Percentiles rank a stretch among this genome's conserved stretches.
Evolutionary conservation across 53 echinoderm and acorn worm species (phyloP).

Genomic region (Hippasteria phrygiana): DNA sequence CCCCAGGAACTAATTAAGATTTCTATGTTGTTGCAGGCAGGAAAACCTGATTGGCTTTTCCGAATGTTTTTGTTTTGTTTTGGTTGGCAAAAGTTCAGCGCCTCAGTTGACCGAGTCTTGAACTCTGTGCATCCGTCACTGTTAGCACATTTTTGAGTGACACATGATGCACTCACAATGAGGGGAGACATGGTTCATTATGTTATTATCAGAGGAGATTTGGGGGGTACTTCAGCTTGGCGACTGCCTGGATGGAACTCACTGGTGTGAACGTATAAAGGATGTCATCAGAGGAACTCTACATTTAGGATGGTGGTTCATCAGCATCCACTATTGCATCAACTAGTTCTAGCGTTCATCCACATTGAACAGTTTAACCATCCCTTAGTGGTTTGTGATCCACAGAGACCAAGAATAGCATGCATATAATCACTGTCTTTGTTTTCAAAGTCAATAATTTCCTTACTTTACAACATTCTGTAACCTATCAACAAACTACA

Average conservation of each 20-base stretch:
- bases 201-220: neutral
- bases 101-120: neutral
- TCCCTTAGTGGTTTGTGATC: too few species aligned
- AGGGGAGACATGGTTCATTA: neutral
- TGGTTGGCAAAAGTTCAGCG: slow-evolving; percentile 1
- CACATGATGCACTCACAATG: neutral
- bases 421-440: too few species aligned
- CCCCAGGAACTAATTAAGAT: too few species aligned
- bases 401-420: too few species aligned
- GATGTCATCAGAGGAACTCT: neutral
- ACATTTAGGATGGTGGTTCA: neutral
- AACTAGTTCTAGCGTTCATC: too few species aligned
- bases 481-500: too few species aligned
- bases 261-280: neutral
- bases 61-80: neutral
- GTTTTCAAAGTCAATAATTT: too few species aligned
- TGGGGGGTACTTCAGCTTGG: neutral
- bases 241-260: neutral
- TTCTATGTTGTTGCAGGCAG: neutral
- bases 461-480: too few species aligned
- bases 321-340: too few species aligned
- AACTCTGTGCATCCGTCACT: neutral
- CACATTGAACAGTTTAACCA: too few species aligned
- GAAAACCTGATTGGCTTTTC: neutral
- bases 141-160: neutral